Evolutionary conservation across 1,140 invertebrate genomes (phyloP).

Genomic region (Drosophila kohkoa): DNA sequence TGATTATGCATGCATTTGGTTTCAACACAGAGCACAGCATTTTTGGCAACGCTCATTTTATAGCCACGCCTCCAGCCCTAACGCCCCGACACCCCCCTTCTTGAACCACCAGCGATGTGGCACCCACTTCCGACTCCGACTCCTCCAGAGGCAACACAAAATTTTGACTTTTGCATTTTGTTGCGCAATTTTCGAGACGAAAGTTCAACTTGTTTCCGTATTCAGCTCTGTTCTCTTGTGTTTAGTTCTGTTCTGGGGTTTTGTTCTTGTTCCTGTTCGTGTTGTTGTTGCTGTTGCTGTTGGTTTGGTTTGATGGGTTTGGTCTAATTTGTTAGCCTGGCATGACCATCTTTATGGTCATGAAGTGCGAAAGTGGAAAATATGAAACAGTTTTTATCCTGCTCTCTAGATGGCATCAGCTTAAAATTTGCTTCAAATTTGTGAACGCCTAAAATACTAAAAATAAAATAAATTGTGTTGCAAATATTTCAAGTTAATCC

Average conservation of each 20-base stretch:
- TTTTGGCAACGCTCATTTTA: conserved; percentile 80
- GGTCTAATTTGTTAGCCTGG: conserved; percentile 69
- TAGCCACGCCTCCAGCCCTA: conserved; percentile 54
- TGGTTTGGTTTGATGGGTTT: conserved; percentile 37
- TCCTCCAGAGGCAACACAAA: conserved; percentile 30
- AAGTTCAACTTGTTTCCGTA: conserved; percentile 73
- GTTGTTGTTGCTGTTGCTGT: conserved; percentile 3
- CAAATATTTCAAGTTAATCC: conserved; percentile 14
- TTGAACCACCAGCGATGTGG: not conserved
- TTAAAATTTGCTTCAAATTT: conserved; percentile 31
- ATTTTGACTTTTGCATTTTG: conserved; percentile 83
- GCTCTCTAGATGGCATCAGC: conserved; percentile 47
- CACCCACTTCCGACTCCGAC: not conserved
- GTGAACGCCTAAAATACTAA: not conserved
- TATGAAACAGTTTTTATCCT: conserved; percentile 68
- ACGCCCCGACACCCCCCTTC: not conserved
- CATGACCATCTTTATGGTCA: conserved; percentile 77
- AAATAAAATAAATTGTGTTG: not conserved
- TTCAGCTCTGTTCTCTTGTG: conserved; percentile 36
- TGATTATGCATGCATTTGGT: conserved; percentile 83
- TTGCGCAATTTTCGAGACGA: conserved; percentile 77
- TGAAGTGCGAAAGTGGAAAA: conserved; percentile 81
- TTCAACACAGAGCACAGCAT: conserved; percentile 65
- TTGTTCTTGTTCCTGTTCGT: conserved; percentile 43
- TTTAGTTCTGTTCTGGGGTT: conserved; percentile 45